Percentiles rank a stretch among this genome's conserved stretches.
Evolutionary conservation across 2,113 vertebrate species (phyloP).

Genomic region (Odocoileus virginianus): DNA sequence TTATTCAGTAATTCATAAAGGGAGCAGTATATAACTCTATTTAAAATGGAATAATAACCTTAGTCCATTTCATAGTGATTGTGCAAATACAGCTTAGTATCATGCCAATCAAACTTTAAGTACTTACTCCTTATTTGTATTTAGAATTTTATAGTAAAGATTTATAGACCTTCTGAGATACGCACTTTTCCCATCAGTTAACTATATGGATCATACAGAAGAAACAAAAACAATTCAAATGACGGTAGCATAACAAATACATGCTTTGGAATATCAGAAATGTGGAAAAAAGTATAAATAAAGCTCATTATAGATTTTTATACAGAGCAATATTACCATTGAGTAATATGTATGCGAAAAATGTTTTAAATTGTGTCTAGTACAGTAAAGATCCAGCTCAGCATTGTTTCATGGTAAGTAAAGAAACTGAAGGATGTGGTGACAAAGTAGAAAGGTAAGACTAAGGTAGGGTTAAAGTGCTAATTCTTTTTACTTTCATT

Average conservation of each 20-base stretch:
- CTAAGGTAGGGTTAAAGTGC: not conserved
- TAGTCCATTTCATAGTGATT: not conserved
- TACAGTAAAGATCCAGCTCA: not conserved
- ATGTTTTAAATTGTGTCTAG: not conserved
- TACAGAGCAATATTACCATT: not conserved
- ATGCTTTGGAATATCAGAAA: not conserved
- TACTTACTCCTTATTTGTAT: not conserved
- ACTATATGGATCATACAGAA: not conserved
- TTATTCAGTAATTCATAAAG: not conserved
- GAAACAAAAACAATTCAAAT: conserved; percentile 49
- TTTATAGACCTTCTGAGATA: not conserved
- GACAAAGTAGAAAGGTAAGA: conserved; percentile 8
- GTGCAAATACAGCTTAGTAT: not conserved
- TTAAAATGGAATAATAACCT: not conserved
- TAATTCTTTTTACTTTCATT: not conserved
- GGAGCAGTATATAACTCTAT: not conserved
- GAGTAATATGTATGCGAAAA: not conserved
- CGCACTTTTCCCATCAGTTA: not conserved
- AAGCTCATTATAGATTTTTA: not conserved
- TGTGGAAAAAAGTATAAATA: not conserved
- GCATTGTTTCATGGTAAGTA: not conserved
- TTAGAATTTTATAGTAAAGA: not conserved
- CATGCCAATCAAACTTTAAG: not conserved
- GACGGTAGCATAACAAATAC: not conserved
- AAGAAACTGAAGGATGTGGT: not conserved